These are phyloP conservation scores for Prenolepis imparis DNA, from an alignment of 2,888 invertebrate genomes.

Conservation along the genomic window DNA sequence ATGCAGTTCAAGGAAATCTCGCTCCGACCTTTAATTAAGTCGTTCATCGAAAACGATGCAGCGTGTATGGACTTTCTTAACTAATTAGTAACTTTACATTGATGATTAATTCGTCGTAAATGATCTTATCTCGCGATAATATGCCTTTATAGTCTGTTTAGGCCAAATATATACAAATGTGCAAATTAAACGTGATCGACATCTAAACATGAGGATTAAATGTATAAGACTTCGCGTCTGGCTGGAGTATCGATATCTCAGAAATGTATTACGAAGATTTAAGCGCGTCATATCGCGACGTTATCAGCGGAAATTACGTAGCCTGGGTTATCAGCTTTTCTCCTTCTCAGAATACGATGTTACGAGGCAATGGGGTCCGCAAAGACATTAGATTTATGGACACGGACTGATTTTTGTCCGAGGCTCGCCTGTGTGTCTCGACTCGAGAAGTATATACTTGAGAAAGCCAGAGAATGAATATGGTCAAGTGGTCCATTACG, in stretches of 20 bases:
- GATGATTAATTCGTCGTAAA: neutral
- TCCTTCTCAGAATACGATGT: slow-evolving; percentile 27
- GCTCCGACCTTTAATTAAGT: slow-evolving; percentile 24
- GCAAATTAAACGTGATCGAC: neutral
- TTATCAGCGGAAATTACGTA: slow-evolving; percentile 68
- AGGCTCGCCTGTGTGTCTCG: slow-evolving; percentile 25
- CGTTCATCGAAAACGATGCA: neutral
- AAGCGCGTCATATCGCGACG: slow-evolving; percentile 22
- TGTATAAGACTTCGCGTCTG: neutral
- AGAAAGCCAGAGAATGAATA: slow-evolving; percentile 18
- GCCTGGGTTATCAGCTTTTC: slow-evolving; percentile 69
- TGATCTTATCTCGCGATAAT: slow-evolving; percentile 31
- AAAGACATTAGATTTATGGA: slow-evolving; percentile 51
- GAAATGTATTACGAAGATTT: neutral
- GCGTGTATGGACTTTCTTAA: no score
- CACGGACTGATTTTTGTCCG: slow-evolving; percentile 44
- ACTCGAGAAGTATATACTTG: slow-evolving; percentile 16
- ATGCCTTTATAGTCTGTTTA: neutral
- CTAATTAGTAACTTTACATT: neutral
- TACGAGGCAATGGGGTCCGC: slow-evolving; percentile 13
- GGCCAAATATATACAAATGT: neutral
- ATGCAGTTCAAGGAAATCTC: neutral
- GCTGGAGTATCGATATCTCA: slow-evolving; percentile 8
- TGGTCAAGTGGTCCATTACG: slow-evolving; percentile 48
- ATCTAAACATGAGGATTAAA: neutral